Evolutionary conservation across 2,888 invertebrate genomes (phyloP), one percentile per base, ranked within the genome.

Genomic region (Andrena bucephala): DNA sequence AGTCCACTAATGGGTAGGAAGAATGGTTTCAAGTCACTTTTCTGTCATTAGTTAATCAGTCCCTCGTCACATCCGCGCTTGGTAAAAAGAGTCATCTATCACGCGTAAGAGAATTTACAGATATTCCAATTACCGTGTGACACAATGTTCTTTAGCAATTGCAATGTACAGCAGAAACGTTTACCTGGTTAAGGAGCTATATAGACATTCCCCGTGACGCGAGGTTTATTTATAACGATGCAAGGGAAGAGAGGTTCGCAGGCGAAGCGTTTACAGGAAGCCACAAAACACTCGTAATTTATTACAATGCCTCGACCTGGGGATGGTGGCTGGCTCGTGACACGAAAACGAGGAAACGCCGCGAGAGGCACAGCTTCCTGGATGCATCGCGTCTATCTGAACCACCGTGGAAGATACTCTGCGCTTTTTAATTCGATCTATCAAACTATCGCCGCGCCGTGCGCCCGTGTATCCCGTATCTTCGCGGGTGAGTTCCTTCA

Each of bases 391-490:
- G 42, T 50, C 50, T 70, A 75, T 54, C 62, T 68, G 27, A 63
- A 54, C 36, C 60, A 20, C 20, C 42, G 10, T 20, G 66, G 33
- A 42, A 29, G 65, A 70, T 62, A 62, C 20, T 42, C 27, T 13
- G 57, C 5, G n/a, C n/a, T 67, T 79, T 83, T 84, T 73, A 60
- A 72, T 79, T 70, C 82, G 48, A 63, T 70, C 76, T 57, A 84
- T 76, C 78, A 71, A 80, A 75, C 71, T 75, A 75, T 72, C 83
- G 54, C 50, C 65, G 54, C 33, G 13, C 42, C 42, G 42, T 13
- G 33, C 42, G 24, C 16, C 20, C n/a, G 50, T 31, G 24, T 16
- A 24, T 7, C 70, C 20, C 52, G 33, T 60, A 24, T 36, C 52
- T 57, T 36, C 27, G 33, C 48, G 48, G 24, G n/a, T 27, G 52